phyloP scores from a whole-genome alignment of 2,113 vertebrate genomes.

The Eptesicus fuscus region DNA sequence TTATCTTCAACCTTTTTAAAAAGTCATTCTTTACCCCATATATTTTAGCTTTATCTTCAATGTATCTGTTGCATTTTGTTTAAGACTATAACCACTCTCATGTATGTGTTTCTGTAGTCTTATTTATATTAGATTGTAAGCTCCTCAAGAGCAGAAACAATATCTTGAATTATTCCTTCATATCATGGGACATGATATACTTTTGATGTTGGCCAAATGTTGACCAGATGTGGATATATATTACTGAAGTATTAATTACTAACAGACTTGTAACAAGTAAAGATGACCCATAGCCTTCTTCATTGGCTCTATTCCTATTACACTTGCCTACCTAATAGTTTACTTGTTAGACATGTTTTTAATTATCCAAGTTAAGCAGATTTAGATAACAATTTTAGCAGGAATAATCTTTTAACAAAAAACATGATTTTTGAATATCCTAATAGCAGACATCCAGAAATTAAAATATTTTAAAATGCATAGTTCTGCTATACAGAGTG shows the following conservation, averaged over 20 bases:
- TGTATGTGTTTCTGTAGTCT: neutral
- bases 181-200: neutral
- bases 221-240: neutral
- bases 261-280: neutral
- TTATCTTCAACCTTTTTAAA: neutral
- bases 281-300: neutral
- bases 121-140: conserved; percentile 5
- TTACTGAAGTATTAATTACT: conserved; percentile 16
- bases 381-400: conserved; percentile 10
- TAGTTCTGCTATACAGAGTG: neutral
- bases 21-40: neutral
- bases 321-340: neutral
- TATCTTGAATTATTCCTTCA: neutral
- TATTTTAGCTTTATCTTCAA: neutral
- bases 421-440: neutral
- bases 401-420: conserved; percentile 8
- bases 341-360: neutral
- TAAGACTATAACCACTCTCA: neutral
- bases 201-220: conserved; percentile 14
- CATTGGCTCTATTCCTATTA: neutral
- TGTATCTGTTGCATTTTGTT: neutral
- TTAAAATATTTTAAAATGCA: conserved; percentile 17
- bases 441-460: neutral
- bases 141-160: neutral
- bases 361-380: neutral